Evolutionary conservation across 2,888 invertebrate species (phyloP).

Genomic region (Hirtodrosophila duncani): DNA sequence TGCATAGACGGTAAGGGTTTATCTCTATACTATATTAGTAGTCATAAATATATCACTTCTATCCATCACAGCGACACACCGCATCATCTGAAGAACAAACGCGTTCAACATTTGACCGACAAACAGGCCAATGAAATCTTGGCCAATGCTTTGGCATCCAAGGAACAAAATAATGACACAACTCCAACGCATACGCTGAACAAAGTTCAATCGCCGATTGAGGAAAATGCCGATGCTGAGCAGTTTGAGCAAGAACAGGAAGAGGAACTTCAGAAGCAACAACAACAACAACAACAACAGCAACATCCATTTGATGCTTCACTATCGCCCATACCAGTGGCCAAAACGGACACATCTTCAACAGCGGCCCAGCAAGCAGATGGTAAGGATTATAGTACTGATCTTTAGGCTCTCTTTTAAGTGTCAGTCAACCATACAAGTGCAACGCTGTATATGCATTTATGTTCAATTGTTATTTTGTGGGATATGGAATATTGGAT

Average conservation of each 20-base stretch:
- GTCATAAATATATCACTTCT: constrained; percentile 69
- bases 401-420: constrained; percentile 8
- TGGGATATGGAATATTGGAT: no score
- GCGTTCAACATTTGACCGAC: constrained; percentile 86
- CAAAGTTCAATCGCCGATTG: constrained; percentile 75
- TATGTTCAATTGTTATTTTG: no score
- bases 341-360: constrained; percentile 28
- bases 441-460: no score
- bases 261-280: constrained; percentile 18
- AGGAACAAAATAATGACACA: constrained; percentile 62
- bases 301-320: constrained; percentile 69
- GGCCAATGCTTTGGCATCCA: constrained; percentile 75
- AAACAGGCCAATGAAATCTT: constrained; percentile 85
- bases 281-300: constrained; percentile 21
- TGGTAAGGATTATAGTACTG: no score
- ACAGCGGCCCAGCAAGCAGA: constrained; percentile 19
- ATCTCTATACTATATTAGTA: background rate
- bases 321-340: constrained; percentile 70
- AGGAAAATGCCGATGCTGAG: constrained; percentile 64
- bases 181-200: constrained; percentile 57
- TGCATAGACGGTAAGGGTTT: constrained; percentile 76
- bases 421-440: no score
- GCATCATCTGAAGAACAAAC: constrained; percentile 98
- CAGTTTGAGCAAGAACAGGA: constrained; percentile 55
- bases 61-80: constrained; percentile 94